These are phyloP conservation scores for Myripristis murdjan DNA, from an alignment of 2,797 vertebrate species.

Conservation along the genomic window DNA sequence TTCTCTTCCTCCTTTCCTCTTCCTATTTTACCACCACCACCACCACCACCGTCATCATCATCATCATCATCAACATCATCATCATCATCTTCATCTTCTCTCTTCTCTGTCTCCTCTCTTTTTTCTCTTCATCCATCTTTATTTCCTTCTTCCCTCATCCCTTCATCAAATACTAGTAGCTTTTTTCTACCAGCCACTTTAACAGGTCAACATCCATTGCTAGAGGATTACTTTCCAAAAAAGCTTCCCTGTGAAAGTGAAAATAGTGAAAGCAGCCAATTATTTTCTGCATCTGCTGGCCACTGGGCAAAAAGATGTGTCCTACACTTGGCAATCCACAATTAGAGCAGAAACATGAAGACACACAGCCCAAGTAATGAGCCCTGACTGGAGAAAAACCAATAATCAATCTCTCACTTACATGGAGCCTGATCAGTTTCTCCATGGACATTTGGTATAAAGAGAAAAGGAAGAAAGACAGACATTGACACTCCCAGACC, in stretches of 20 bases:
- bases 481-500: slow-evolving; percentile 1
- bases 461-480: slow-evolving; percentile 34
- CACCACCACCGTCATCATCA: slow-evolving; percentile 7
- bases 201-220: slow-evolving; percentile 22
- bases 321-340: slow-evolving; percentile 15
- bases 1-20: slow-evolving; percentile 11
- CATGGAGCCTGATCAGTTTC: slow-evolving; percentile 38
- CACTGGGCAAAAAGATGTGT: slow-evolving; percentile 4
- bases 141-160: slow-evolving; percentile 13
- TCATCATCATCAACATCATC: slow-evolving; percentile 12
- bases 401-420: slow-evolving; percentile 34
- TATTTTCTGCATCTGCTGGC: background rate
- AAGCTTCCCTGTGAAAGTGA: slow-evolving; percentile 22
- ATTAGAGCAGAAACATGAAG: slow-evolving; percentile 31
- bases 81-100: slow-evolving; percentile 9
- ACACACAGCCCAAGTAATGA: slow-evolving; percentile 34
- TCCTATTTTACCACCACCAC: background rate
- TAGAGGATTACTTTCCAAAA: slow-evolving; percentile 26
- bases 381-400: slow-evolving; percentile 13
- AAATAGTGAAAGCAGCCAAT: slow-evolving; percentile 9
- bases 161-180: slow-evolving; percentile 4
- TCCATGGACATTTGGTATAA: slow-evolving; percentile 18
- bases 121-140: background rate
- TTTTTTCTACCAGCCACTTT: slow-evolving; percentile 41
- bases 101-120: slow-evolving; percentile 8